Conservation (phyloP, 2,888 invertebrate species). For the Camptogramma bilineatum region DNA sequence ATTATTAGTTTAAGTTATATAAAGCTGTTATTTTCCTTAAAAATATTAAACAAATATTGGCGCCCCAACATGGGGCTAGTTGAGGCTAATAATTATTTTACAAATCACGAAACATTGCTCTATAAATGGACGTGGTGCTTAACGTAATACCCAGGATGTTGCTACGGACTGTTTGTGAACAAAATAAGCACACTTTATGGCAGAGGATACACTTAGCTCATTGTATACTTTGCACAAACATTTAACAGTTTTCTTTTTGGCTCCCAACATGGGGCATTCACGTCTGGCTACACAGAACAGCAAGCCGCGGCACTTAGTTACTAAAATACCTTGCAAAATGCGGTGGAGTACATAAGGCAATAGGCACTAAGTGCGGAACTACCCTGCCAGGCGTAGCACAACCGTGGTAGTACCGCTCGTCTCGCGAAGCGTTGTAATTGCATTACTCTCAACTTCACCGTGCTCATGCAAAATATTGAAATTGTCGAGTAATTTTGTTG, state of each 20-base stretch:
- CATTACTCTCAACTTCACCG: conserved; percentile 54
- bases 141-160: background rate
- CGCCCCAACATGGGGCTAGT: background rate
- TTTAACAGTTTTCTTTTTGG: conserved; percentile 38
- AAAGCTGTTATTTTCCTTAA: too few relatives aligned
- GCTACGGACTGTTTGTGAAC: conserved; percentile 7
- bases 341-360: background rate
- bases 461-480: conserved; percentile 63
- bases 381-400: conserved; percentile 7
- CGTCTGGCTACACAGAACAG: conserved; percentile 5
- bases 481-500: conserved; percentile 54
- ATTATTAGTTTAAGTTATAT: too few relatives aligned
- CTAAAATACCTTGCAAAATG: background rate
- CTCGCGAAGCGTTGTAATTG: conserved; percentile 53
- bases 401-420: conserved; percentile 46
- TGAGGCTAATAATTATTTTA: background rate
- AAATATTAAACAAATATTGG: too few relatives aligned
- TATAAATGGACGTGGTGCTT: background rate
- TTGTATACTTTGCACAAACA: conserved; percentile 35
- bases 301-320: background rate
- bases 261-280: conserved; percentile 33
- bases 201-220: conserved; percentile 24
- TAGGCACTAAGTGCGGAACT: background rate
- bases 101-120: background rate
- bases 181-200: conserved; percentile 15